These are phyloP conservation scores for Procambarus virginalis DNA, from an alignment of 1,140 invertebrate species.

Conservation along the genomic window DNA sequence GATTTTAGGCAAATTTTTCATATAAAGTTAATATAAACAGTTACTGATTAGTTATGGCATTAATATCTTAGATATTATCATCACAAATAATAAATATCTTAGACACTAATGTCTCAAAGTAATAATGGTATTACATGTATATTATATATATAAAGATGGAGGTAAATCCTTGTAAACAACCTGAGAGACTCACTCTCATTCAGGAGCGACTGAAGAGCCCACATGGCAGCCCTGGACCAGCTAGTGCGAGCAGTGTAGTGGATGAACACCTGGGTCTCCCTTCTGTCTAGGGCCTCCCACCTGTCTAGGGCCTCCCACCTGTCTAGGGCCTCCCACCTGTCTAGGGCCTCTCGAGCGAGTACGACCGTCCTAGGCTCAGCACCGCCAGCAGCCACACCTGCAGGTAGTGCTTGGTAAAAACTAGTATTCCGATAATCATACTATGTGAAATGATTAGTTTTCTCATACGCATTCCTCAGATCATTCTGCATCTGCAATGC, in stretches of 20 bases:
- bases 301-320: background rate
- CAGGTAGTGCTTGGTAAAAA: background rate
- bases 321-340: background rate
- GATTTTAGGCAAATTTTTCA: too few species aligned
- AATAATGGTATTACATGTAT: too few species aligned
- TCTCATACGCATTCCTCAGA: too few species aligned
- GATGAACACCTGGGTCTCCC: background rate
- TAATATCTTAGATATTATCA: too few species aligned
- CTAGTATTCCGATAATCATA: background rate
- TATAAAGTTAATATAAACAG: too few species aligned
- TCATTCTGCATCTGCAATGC: too few species aligned
- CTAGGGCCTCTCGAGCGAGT: background rate
- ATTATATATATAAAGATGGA: too few species aligned
- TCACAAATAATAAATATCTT: too few species aligned
- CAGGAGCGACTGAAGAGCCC: constrained; percentile 19
- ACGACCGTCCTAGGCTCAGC: background rate
- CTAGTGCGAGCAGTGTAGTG: background rate
- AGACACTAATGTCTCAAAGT: too few species aligned
- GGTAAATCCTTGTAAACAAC: too few species aligned
- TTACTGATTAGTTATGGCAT: too few species aligned
- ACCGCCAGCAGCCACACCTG: constrained; percentile 41
- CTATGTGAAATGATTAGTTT: too few species aligned
- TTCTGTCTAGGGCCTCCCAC: background rate
- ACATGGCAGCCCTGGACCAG: background rate
- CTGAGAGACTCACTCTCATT: constrained; percentile 24